Evolutionary conservation across 2,113 vertebrate species (phyloP).

Genomic region (Pyxicephalus adspersus): DNA sequence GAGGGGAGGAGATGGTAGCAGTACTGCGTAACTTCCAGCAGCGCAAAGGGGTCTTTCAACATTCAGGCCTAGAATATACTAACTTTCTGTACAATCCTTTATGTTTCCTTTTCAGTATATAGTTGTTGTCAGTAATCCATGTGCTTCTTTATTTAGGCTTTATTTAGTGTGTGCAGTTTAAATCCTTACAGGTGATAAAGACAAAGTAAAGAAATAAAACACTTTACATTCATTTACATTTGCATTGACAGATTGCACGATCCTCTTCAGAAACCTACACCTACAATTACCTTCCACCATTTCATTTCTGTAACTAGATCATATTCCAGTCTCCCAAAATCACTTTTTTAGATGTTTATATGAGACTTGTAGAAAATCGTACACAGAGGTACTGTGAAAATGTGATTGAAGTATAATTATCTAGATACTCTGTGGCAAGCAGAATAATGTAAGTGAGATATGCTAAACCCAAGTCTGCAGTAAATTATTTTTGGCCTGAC

Average conservation of each 20-base stretch:
- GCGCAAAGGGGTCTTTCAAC: too few relatives aligned
- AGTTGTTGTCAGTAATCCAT: too few relatives aligned
- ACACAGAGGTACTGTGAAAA: slow-evolving; percentile 29
- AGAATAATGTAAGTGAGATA: slow-evolving; percentile 42
- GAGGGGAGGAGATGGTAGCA: too few relatives aligned
- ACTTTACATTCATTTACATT: neutral
- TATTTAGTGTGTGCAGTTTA: too few relatives aligned
- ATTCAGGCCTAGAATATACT: too few relatives aligned
- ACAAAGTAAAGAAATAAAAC: neutral
- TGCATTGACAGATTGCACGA: slow-evolving; percentile 21
- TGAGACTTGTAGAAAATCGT: neutral
- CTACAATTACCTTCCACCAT: slow-evolving; percentile 21
- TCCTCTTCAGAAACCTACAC: slow-evolving; percentile 21
- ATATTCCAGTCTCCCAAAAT: slow-evolving; percentile 1
- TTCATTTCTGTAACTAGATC: slow-evolving; percentile 30
- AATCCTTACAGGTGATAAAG: neutral
- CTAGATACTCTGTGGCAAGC: slow-evolving; percentile 6
- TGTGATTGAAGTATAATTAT: slow-evolving; percentile 40
- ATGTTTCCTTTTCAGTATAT: too few relatives aligned
- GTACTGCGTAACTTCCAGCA: too few relatives aligned
- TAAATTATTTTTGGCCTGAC: slow-evolving; percentile 54
- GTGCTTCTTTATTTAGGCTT: too few relatives aligned
- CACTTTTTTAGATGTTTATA: slow-evolving; percentile 43
- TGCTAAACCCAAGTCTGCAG: slow-evolving; percentile 34
- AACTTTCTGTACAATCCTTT: too few relatives aligned